These are phyloP conservation scores for Drosophila hawaiiensis DNA, from an alignment of 2,888 invertebrate species.

Conservation along the genomic window DNA sequence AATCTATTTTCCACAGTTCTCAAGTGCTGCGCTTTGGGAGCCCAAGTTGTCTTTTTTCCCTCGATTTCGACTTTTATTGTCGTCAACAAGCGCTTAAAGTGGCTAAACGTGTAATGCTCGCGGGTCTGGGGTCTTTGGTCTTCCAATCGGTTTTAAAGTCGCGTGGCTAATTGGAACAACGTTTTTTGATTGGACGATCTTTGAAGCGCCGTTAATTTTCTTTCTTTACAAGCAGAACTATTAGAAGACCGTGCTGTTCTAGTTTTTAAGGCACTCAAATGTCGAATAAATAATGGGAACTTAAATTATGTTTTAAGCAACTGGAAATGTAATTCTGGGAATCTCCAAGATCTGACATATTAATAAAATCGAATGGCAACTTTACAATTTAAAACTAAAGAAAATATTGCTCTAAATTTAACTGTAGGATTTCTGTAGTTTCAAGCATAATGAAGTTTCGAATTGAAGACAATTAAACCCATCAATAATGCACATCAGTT, in stretches of 20 bases:
- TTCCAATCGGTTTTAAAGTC: conserved; percentile 34
- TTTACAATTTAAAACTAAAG: neutral
- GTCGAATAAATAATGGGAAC: no score
- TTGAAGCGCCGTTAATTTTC: conserved; percentile 1
- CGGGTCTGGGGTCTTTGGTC: conserved; percentile 15
- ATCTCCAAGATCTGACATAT: no score
- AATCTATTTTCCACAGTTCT: conserved; percentile 21
- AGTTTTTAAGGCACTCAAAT: neutral
- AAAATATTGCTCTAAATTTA: neutral
- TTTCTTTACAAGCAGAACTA: neutral
- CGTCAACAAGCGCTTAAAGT: conserved; percentile 62
- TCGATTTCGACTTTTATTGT: conserved; percentile 52
- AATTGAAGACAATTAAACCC: conserved; percentile 25
- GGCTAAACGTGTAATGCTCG: conserved; percentile 56
- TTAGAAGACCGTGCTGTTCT: neutral
- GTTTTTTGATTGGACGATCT: conserved; percentile 11
- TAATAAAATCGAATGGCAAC: no score
- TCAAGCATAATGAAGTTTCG: neutral
- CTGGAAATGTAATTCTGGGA: neutral
- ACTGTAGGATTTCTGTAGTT: neutral
- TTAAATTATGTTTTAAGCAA: no score
- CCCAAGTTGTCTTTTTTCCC: conserved; percentile 19
- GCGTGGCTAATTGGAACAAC: conserved; percentile 55
- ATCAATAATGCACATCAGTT: conserved; percentile 26
- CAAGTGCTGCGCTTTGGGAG: conserved; percentile 25